A percentile compares a stretch with the other conserved stretches of the same genome.
phyloP scores from a whole-genome alignment of 1,140 invertebrate species.

The Drosophila lacteicornis region DNA sequence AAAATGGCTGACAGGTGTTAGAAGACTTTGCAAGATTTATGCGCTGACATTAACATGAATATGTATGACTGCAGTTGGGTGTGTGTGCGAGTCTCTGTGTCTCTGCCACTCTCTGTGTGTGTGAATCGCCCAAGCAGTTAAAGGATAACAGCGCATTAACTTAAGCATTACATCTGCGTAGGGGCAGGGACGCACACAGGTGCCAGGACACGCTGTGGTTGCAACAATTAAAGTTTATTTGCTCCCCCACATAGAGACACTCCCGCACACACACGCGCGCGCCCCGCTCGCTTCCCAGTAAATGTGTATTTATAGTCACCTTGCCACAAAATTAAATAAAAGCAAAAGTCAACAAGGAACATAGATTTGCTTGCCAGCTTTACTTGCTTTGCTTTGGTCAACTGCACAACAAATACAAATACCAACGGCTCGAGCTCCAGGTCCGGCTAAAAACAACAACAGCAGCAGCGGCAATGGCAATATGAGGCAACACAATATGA shows the following conservation, averaged over 20 bases:
- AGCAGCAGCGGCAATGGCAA: slow-evolving; percentile 27
- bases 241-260: slow-evolving; percentile 62
- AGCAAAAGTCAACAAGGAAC: slow-evolving; percentile 82
- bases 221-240: slow-evolving; percentile 83
- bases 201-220: slow-evolving; percentile 76
- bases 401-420: slow-evolving; percentile 74
- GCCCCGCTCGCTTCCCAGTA: slow-evolving; percentile 43
- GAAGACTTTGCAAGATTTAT: slow-evolving; percentile 83
- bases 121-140: slow-evolving; percentile 73
- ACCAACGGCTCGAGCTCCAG: slow-evolving; percentile 21
- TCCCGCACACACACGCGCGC: slow-evolving; percentile 16
- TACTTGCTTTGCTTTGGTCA: slow-evolving; percentile 72
- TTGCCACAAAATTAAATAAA: slow-evolving; percentile 83
- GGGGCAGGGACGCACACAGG: slow-evolving; percentile 53
- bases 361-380: slow-evolving; percentile 77
- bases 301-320: slow-evolving; percentile 79
- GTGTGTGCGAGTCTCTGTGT: slow-evolving; percentile 1
- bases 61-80: slow-evolving; percentile 66
- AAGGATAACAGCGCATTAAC: slow-evolving; percentile 83
- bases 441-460: slow-evolving; percentile 15
- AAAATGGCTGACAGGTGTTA: slow-evolving; percentile 83
- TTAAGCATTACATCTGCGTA: slow-evolving; percentile 77
- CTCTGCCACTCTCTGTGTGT: slow-evolving; percentile 12
- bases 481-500: slow-evolving; percentile 39
- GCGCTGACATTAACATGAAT: slow-evolving; percentile 83